Base-by-base conservation (phyloP, 2,113 vertebrate species). In the Dendrocopos noguchii region DNA sequence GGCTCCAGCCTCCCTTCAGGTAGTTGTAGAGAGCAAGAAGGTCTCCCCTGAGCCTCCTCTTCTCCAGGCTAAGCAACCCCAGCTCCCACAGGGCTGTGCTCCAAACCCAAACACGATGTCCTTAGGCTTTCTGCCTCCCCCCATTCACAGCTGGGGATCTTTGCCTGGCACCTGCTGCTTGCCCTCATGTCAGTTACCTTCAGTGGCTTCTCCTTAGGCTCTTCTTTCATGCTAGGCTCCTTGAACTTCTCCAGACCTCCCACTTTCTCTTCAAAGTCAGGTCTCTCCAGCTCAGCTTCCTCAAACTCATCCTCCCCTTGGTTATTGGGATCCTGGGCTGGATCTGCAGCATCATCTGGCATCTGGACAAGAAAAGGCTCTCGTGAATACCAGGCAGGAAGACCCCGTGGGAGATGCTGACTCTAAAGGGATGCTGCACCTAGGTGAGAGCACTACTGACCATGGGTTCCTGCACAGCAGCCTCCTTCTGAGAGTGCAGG, bases 281-380 rank as follows among this genome's bases (percentile, higher is more conserved):
- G 97, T 55, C 93, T 90, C 64, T 97, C 97, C 73, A 97, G 92
- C 80, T 97, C 97, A 31, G 97, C 97, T 93, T 98, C 97, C 55
- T 98, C 97, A 90, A 97, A 98, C 70, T 98, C 97, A 46, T 98
- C 97, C 79, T 98, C 97, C 1, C 97, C 97, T 67, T 97, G 97
- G 84, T 98, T 98, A 14, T 97, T 95, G 74, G 97, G 96, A 86
- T 96, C 97, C 76, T 95, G 88, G 84, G 93, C 95, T 50, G 96
- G 97, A 47, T 97, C 97, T 74, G 91, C 92, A 39, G 70, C 97
- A 57, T 91, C 91, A 29, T 96, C 96, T 34, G 94, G 42, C 33
- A 93, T 84, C 96, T 95, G 86, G 14, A 21, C 7, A 36, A 31
- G 55, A 65, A 50, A 78, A 89, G 9, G 12, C 42, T 47, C 82